These are phyloP conservation scores for Laspeyria flexula DNA, from an alignment of 2,888 invertebrate species.

Conservation along the genomic window DNA sequence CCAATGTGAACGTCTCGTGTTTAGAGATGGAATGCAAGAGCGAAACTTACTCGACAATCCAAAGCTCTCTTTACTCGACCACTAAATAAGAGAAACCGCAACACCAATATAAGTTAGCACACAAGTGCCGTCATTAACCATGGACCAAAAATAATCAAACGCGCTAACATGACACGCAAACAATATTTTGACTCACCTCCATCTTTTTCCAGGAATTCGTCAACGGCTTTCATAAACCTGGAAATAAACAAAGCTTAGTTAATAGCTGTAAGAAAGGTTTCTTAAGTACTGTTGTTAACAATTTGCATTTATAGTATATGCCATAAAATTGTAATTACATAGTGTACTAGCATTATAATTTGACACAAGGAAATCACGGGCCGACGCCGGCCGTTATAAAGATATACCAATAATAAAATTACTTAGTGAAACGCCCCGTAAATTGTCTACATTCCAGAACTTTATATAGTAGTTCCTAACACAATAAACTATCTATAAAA, in stretches of 20 bases:
- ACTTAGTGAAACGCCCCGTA: slow-evolving; percentile 38
- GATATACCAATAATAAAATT: slow-evolving; percentile 15
- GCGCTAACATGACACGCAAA: slow-evolving; percentile 61
- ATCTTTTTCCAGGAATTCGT: slow-evolving; percentile 70
- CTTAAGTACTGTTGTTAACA: slow-evolving; percentile 12
- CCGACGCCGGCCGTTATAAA: neutral
- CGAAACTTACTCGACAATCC: slow-evolving; percentile 55
- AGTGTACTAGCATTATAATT: neutral
- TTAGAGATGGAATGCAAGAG: slow-evolving; percentile 55
- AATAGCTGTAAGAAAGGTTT: slow-evolving; percentile 37
- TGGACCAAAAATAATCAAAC: slow-evolving; percentile 61
- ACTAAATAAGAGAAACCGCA: slow-evolving; percentile 66
- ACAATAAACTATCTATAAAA: slow-evolving; percentile 59
- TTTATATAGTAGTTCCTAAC: slow-evolving; percentile 55
- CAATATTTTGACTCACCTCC: slow-evolving; percentile 71
- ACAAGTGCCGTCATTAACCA: slow-evolving; percentile 53
- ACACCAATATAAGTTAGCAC: slow-evolving; percentile 54
- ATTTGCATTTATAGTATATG: slow-evolving; percentile 16
- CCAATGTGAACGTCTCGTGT: slow-evolving; percentile 57
- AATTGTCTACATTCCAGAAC: slow-evolving; percentile 57
- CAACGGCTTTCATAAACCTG: slow-evolving; percentile 78
- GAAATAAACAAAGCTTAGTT: slow-evolving; percentile 62
- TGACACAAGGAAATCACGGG: neutral
- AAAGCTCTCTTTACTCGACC: slow-evolving; percentile 56
- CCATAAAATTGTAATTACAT: neutral